Base-by-base conservation (phyloP, 2,888 invertebrate genomes). In the Capitulum mitella region DNA sequence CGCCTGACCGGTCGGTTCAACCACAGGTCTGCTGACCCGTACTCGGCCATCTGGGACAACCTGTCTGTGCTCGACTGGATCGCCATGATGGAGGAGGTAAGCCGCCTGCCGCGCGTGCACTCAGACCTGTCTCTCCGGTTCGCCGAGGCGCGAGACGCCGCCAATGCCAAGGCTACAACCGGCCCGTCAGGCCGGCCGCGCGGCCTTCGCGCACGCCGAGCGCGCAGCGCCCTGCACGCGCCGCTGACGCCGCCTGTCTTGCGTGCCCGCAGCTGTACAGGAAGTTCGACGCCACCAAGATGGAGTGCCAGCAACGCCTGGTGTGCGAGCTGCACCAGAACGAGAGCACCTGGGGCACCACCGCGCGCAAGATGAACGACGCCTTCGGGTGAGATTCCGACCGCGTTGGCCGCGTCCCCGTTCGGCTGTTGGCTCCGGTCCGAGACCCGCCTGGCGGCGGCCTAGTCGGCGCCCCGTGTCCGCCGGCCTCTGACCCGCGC, bases 251-350 rank as follows among this genome's bases (percentile, higher is more conserved):
- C 64, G 64, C 51, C 51, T 64, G 58, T 34, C 29, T 29, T 29
- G 61, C 32, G 34, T n/a, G 37, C 26, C 70, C 16, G 46, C 46
- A 76, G 76, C 16, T 81, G 78, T 82, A 80, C 80, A 82, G 82
- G 78, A 83, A 82, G 74, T 83, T 83, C 79, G 83, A 83, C 80
- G 81, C 82, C 76, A 81, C 82, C 77, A 82, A 82, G 54, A 78
- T 83, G 40, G 83, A 82, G 43, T 83, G 83, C 82, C 83, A 83
- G 80, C 82, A 83, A 81, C 80, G 82, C 3, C 82, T 83, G 70
- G 81, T 83, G 80, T 83, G 83, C 78, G 83, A 83, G 78, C 79
- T 83, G 70, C 82, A 83, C 79, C 83, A 83, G 80, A 82, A 83
- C 78, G 80, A 82, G 32, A 79, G 78, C 5, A 80, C 81, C 77